Conservation (phyloP, 2,113 vertebrate species). For the Sapajus apella region DNA sequence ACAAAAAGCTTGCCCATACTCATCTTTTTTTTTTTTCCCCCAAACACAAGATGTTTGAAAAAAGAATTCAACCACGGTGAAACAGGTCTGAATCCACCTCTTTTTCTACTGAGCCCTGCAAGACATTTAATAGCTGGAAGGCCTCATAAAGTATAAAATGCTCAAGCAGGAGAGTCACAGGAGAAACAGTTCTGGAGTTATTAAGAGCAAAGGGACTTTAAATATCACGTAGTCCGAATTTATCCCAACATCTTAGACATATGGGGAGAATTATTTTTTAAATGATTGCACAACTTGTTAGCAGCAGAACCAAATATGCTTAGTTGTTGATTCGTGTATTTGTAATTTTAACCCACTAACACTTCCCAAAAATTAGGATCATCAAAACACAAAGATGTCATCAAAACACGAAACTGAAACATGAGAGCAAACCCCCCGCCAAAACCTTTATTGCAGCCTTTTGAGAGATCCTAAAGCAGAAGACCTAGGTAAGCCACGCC, state of each 20-base stretch:
- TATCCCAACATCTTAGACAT: neutral
- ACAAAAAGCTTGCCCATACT: neutral
- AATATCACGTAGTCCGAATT: neutral
- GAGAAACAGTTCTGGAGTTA: neutral
- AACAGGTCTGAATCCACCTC: neutral
- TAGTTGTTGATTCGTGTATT: neutral
- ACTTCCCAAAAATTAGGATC: neutral
- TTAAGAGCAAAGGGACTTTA: neutral
- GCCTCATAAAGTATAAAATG: neutral
- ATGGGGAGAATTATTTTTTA: neutral
- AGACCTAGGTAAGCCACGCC: neutral
- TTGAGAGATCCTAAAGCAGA: neutral
- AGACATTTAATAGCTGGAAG: neutral
- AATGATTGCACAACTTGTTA: neutral
- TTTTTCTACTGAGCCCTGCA: neutral
- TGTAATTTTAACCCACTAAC: neutral
- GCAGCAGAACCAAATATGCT: neutral
- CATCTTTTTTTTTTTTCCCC: constrained; percentile 29
- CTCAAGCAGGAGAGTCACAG: neutral
- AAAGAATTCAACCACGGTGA: neutral
- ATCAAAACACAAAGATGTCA: neutral
- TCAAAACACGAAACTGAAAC: too few relatives aligned
- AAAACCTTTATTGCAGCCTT: neutral
- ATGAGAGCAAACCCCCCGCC: neutral
- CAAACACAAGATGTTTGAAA: neutral